phyloP scores from a whole-genome alignment of 2,797 vertebrate species.

The Tragelaphus eurycerus region DNA sequence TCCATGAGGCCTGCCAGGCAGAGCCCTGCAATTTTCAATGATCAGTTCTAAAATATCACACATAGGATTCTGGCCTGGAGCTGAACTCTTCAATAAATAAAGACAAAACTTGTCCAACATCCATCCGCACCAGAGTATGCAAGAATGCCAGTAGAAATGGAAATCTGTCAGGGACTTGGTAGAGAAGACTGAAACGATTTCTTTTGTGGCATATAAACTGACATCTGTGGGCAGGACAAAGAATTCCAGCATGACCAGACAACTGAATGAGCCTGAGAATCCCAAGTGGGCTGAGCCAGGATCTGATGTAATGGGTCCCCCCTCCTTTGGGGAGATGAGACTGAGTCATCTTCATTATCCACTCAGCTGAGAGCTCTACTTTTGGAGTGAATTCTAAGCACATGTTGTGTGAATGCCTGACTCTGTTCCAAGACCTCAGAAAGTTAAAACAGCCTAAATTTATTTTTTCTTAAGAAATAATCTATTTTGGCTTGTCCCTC shows the following conservation, averaged over 20 bases:
- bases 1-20: not conserved
- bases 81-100: not conserved
- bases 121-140: not conserved
- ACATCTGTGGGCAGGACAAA: not conserved
- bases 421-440: not conserved
- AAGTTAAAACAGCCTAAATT: not conserved
- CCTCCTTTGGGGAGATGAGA: not conserved
- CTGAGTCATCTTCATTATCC: not conserved
- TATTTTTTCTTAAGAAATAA: constrained; percentile 34
- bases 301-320: not conserved
- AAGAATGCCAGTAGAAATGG: not conserved
- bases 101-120: not conserved
- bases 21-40: not conserved
- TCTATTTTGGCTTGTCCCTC: not conserved
- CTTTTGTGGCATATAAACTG: not conserved
- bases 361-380: not conserved
- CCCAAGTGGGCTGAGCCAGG: not conserved
- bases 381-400: not conserved
- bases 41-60: not conserved
- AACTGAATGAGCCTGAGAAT: not conserved
- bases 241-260: not conserved
- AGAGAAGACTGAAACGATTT: not conserved
- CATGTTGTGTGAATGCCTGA: not conserved
- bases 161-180: not conserved
- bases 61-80: not conserved